phyloP scores from a whole-genome alignment of 1,140 invertebrate species.

The Delia radicum region DNA sequence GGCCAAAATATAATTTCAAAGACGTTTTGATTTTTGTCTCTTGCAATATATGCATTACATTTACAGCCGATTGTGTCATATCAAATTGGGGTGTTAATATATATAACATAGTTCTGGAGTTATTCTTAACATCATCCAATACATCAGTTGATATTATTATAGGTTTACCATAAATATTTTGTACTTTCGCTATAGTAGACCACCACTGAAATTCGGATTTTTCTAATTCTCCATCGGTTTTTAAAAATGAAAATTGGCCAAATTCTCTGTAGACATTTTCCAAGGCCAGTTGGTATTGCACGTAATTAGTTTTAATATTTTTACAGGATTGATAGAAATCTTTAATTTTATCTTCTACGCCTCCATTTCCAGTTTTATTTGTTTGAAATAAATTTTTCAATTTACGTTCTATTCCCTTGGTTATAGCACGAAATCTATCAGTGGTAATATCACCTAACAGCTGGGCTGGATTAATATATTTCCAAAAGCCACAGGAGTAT shows the following conservation, averaged over 20 bases:
- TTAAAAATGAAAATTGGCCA: constrained; percentile 38
- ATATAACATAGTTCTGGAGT: constrained; percentile 35
- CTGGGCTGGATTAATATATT: constrained; percentile 44
- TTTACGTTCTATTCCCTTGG: constrained; percentile 38
- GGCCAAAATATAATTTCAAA: constrained; percentile 31
- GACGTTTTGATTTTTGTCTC: not conserved
- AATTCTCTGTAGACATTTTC: constrained; percentile 37
- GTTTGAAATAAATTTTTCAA: constrained; percentile 31
- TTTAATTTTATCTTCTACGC: constrained; percentile 37
- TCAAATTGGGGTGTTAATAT: constrained; percentile 29
- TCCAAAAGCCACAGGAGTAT: constrained; percentile 70
- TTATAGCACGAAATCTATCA: constrained; percentile 39
- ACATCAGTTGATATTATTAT: constrained; percentile 39
- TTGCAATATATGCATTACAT: constrained; percentile 24
- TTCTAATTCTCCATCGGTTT: constrained; percentile 35
- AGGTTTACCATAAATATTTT: constrained; percentile 36
- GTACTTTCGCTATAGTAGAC: constrained; percentile 36
- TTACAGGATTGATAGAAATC: constrained; percentile 39
- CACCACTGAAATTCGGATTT: constrained; percentile 38
- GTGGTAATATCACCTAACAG: constrained; percentile 35
- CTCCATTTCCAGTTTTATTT: constrained; percentile 21
- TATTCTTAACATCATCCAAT: constrained; percentile 37
- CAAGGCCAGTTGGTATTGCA: constrained; percentile 34
- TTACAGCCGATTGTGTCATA: not conserved
- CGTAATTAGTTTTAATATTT: constrained; percentile 29